Conservation (phyloP, 1,140 invertebrate genomes). For the Drosophila bocqueti region DNA sequence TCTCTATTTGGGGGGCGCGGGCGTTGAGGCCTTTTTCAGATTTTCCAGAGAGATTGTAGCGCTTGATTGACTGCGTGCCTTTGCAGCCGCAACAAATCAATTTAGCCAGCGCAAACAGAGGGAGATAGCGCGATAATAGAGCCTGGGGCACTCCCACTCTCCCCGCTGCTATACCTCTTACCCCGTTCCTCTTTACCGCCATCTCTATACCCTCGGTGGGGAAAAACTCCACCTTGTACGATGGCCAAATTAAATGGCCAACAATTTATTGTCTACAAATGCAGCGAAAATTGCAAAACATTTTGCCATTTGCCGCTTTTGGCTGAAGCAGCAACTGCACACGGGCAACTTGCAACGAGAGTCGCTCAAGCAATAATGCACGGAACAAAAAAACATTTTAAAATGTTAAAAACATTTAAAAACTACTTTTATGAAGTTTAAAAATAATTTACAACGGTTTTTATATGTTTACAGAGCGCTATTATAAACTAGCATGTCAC, state of each 20-base stretch:
- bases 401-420: background rate
- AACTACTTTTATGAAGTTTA: too few relatives aligned
- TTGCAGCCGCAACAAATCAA: conserved; percentile 82
- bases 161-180: background rate
- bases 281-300: conserved; percentile 73
- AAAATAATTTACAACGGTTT: too few relatives aligned
- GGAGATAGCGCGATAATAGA: conserved; percentile 35
- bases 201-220: background rate
- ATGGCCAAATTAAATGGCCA: conserved; percentile 69
- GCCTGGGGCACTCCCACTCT: conserved; percentile 42
- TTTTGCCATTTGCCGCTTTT: conserved; percentile 62
- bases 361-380: conserved; percentile 12
- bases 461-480: rapidly evolving
- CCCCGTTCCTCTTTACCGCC: background rate
- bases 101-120: conserved; percentile 60
- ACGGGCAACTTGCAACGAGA: conserved; percentile 23
- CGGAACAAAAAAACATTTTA: background rate
- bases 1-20: conserved; percentile 10
- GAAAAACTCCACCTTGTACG: conserved; percentile 47
- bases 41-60: conserved; percentile 44
- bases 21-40: conserved; percentile 21
- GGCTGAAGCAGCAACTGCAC: conserved; percentile 28
- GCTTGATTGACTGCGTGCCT: conserved; percentile 75
- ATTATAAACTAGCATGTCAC: background rate
- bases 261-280: conserved; percentile 74